Conservation (phyloP, 2,113 vertebrate genomes). For the Callipepla squamata region DNA sequence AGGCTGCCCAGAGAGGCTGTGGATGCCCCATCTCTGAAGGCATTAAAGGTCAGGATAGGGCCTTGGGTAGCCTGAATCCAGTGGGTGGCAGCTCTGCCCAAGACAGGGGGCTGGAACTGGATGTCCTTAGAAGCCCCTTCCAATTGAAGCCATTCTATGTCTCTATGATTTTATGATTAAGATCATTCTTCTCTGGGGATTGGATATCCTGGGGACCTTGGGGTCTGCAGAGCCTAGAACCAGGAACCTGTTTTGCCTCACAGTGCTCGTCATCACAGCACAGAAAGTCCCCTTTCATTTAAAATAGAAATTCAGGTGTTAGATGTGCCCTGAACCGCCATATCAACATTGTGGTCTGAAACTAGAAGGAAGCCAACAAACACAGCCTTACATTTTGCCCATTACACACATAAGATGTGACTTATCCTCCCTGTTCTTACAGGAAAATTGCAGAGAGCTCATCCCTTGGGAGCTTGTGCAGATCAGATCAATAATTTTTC, state of each 20-base stretch:
- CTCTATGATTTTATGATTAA: not conserved
- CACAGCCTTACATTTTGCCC: not conserved
- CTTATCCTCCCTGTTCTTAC: not conserved
- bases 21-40: no score
- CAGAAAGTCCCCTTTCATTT: constrained; percentile 47
- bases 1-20: no score
- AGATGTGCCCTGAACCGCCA: constrained; percentile 27
- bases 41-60: no score
- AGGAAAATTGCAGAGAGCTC: not conserved
- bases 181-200: not conserved
- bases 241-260: constrained; percentile 27
- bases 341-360: constrained; percentile 25
- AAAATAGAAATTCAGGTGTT: constrained; percentile 31
- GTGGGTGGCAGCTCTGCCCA: no score
- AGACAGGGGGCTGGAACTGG: no score
- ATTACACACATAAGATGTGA: not conserved
- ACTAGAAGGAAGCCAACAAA: not conserved
- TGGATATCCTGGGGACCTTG: not conserved
- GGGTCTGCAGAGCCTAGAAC: not conserved
- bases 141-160: no score
- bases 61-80: no score
- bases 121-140: no score
- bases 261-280: not conserved
- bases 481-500: constrained; percentile 7
- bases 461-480: not conserved